A percentile compares a stretch with the other conserved stretches of the same genome.
Evolutionary conservation across 2,797 vertebrate species (phyloP).

Genomic region (Eutrigla gurnardus): DNA sequence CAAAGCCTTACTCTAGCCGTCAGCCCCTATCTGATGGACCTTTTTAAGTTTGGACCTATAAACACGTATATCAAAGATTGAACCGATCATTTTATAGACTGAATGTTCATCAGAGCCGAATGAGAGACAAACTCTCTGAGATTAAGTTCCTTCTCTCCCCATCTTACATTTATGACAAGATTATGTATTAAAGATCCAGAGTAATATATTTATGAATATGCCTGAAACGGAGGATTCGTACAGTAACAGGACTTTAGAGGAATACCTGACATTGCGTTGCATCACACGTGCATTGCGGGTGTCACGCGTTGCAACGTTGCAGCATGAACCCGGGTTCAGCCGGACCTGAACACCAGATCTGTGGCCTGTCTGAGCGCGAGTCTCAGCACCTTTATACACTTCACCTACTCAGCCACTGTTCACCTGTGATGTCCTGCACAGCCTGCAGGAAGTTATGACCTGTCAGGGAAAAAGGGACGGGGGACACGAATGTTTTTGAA

Average conservation of each 20-base stretch:
- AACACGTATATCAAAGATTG: slow-evolving; percentile 80
- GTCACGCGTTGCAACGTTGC: slow-evolving; percentile 30
- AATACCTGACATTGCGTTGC: slow-evolving; percentile 42
- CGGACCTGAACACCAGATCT: slow-evolving; percentile 53
- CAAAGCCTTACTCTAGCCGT: slow-evolving; percentile 86
- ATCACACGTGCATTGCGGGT: slow-evolving; percentile 36
- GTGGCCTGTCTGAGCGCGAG: slow-evolving; percentile 65
- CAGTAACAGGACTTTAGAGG: slow-evolving; percentile 42
- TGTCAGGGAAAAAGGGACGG: slow-evolving; percentile 42
- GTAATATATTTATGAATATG: slow-evolving; percentile 77
- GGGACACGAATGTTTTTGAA: slow-evolving; percentile 69
- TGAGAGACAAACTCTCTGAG: slow-evolving; percentile 70
- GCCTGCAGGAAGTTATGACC: slow-evolving; percentile 56
- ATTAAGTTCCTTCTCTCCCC: slow-evolving; percentile 70
- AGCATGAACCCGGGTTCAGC: slow-evolving; percentile 46
- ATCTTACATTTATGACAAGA: slow-evolving; percentile 57
- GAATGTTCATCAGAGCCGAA: slow-evolving; percentile 77
- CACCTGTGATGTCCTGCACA: slow-evolving; percentile 57
- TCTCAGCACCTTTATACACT: slow-evolving; percentile 69
- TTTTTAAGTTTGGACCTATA: slow-evolving; percentile 80
- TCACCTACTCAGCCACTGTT: slow-evolving; percentile 50
- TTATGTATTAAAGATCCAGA: slow-evolving; percentile 71
- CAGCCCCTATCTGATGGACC: slow-evolving; percentile 72
- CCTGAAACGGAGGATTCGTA: slow-evolving; percentile 60
- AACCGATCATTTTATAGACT: slow-evolving; percentile 65